Evolutionary conservation across 2,113 vertebrate genomes (phyloP), one percentile per base, ranked within the genome.

Genomic region (rat (Rattus norvegicus)): DNA sequence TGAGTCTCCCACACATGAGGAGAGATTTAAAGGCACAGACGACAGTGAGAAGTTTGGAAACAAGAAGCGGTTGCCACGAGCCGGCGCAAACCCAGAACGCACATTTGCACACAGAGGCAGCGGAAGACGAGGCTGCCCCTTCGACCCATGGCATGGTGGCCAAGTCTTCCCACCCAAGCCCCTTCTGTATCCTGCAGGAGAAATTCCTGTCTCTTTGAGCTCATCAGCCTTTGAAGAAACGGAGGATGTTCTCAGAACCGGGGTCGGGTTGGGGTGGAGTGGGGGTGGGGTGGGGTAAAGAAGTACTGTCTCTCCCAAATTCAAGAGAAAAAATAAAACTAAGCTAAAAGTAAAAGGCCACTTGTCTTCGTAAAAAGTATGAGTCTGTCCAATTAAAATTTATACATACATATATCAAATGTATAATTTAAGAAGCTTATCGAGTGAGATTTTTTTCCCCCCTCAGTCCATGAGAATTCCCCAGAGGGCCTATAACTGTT

Each of bases 351-450:
- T 30, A 24, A 90, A 92, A 81, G 9, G 43, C 11, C 81, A 63
- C 63, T 84, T 85, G 59, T 79, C 47, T 10, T 83, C 39, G 90
- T 49, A 83, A 79, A 85, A 84, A 90, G 6, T 28, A 28, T 65
- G 56, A 12, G 80, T 59, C 39, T 56, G 4, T 39, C 28, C 33
- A 87, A 76, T 72, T 84, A 26, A 90, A 84, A 91, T 95, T 97
- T 77, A 87, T 63, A 56, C 56, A 73, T 39, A 30, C 19, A 11
- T 83, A 14, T 92, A 39, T 39, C 13, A 76, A 79, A 81, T 26
- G 7, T 49, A 54, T 67, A 91, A 91, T 47, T 94, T 61, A 17
- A 73, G 39, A 91, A 90, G 54, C 20, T 63, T 49, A 1, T 73
- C 63, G 36, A 22, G 14, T 54, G 95, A 90, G 65, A 72, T 56